Base-by-base conservation (phyloP, 2,797 vertebrate genomes). In the Chloroceryle inda region DNA sequence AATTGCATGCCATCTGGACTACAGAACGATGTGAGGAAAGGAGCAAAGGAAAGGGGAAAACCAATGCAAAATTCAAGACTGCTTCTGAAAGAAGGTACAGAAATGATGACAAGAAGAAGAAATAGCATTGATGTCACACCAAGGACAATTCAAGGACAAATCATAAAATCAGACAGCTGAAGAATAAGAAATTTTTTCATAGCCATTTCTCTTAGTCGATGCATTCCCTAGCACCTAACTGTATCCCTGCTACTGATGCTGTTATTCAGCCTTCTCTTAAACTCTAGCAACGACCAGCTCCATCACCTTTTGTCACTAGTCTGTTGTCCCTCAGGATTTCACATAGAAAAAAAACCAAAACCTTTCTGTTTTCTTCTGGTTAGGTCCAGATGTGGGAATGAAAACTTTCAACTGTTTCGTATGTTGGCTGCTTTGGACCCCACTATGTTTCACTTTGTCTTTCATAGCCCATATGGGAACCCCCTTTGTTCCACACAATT, bases 41-140 rank as follows among this genome's bases (percentile, higher is more conserved):
- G 66, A 66, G 82, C 12, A 78, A 89, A 88, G 31, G 26, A 83
- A 94, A 96, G 44, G 18, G 23, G 91, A 69, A 95, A 96, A 81
- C 6, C 80, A 92, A 59, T 35, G 26, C 33, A 96, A 77, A 89
- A 59, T 69, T 83, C 40, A 88, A 77, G 33, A 68, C 37, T 44
- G 29, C n/a, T 63, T 80, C 91, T 74, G 45, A 68, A 88, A 89
- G 6, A 49, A 79, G 18, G 1, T 56, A 79, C 63, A 49, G 31
- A 88, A 71, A 50, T 9, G 44, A 90, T 76, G 61, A n/a, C 26
- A 64, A 49, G 47, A 49, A 21, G 45, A 45, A 50, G 49, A 50
- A 50, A 50, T 50, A 50, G 23, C 49, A 50, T 15, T 50, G 35
- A 71, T 89, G 20, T 27, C 73, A 62, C 29, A 76, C 12, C 37